Percentiles rank a stretch among this genome's conserved stretches.
Conservation (phyloP, 1,140 invertebrate species). For the Argopecten irradians region DNA sequence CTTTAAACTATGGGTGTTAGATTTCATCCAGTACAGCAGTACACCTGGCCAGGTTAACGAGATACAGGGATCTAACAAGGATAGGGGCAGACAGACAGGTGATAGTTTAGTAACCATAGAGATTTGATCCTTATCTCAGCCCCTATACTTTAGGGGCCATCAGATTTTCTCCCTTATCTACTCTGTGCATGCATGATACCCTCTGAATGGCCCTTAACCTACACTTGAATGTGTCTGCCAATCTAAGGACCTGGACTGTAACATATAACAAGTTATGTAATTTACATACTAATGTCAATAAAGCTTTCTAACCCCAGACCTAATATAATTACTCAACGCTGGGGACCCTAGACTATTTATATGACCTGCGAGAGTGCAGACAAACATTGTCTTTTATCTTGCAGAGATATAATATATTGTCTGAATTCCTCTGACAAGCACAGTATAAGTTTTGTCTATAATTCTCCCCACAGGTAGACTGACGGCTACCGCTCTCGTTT, state of each 20-base stretch:
- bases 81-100: conserved; percentile 13
- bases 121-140: neutral
- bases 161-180: neutral
- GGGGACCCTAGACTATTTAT: neutral
- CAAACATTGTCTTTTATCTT: neutral
- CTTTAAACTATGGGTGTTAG: neutral
- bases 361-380: neutral
- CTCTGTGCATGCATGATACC: neutral
- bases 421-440: too few species aligned
- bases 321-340: neutral
- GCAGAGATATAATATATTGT: too few species aligned
- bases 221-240: conserved; percentile 1
- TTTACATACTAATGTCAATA: conserved; percentile 13
- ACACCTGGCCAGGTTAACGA: neutral
- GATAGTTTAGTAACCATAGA: conserved; percentile 10
- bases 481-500: neutral
- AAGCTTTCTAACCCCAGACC: neutral
- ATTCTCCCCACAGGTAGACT: neutral
- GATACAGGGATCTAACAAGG: neutral
- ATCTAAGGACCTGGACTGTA: neutral
- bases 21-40: neutral
- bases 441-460: neutral
- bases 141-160: conserved; percentile 14
- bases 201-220: neutral
- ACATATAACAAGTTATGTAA: neutral